phyloP scores from a whole-genome alignment of 2,888 invertebrate genomes.

The Phengaris alcon region DNA sequence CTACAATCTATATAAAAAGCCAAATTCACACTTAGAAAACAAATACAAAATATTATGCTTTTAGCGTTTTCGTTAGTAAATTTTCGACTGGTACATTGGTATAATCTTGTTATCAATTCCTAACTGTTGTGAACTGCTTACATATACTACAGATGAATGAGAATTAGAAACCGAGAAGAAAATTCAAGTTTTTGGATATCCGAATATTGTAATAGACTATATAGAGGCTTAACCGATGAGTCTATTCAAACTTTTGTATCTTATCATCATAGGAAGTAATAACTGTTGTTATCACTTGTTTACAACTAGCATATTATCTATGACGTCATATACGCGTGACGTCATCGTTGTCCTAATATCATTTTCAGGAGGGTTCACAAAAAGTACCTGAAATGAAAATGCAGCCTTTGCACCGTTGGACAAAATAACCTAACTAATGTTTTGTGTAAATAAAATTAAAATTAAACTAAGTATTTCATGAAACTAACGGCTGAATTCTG shows the following conservation, averaged over 20 bases:
- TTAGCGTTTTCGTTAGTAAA: neutral
- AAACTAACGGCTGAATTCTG: no score
- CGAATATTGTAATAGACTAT: neutral
- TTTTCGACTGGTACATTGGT: neutral
- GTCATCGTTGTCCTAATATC: neutral
- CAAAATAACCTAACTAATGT: no score
- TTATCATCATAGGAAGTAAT: conserved; percentile 3
- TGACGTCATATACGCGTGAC: neutral
- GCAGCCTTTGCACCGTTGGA: no score
- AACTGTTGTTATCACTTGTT: conserved; percentile 10
- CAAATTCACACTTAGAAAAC: neutral
- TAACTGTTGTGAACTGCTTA: no score
- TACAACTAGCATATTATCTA: neutral
- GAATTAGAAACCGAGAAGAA: no score
- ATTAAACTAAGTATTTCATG: no score
- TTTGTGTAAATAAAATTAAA: no score
- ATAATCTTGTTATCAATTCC: no score
- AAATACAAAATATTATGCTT: neutral
- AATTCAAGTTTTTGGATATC: no score
- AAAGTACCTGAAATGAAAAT: neutral
- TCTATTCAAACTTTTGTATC: neutral
- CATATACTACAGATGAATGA: no score
- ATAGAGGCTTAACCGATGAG: neutral
- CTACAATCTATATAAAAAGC: neutral
- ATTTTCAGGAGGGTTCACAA: neutral